Conservation (phyloP, 2,797 vertebrate genomes). For the Fringilla coelebs region DNA sequence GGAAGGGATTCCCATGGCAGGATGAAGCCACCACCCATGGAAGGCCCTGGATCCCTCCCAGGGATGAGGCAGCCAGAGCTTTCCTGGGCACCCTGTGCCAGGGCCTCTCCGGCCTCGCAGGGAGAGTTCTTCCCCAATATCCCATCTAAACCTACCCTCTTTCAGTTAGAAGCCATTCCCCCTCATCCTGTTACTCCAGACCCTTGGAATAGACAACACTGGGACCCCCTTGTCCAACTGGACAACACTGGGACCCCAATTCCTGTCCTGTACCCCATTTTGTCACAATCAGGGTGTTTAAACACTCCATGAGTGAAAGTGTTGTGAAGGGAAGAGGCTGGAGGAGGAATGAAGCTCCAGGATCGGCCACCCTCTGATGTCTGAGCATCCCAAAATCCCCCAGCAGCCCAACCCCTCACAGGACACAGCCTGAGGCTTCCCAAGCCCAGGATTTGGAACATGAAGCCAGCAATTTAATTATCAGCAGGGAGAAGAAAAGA, state of each 20-base stretch:
- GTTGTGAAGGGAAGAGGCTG: neutral
- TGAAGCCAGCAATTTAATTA: neutral
- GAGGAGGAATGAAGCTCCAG: neutral
- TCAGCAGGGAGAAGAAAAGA: neutral
- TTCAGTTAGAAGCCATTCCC: neutral
- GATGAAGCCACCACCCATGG: neutral
- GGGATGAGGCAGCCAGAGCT: neutral
- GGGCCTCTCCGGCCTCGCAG: rapidly evolving
- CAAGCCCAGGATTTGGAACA: neutral
- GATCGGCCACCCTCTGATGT: neutral
- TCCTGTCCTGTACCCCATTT: neutral
- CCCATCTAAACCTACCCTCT: neutral
- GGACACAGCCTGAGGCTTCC: neutral
- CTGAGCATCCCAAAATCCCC: neutral
- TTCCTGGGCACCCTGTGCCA: neutral
- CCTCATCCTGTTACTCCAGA: neutral
- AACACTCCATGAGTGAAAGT: rapidly evolving
- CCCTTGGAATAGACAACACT: neutral
- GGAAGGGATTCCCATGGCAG: neutral
- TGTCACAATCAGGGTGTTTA: neutral
- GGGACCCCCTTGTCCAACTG: rapidly evolving
- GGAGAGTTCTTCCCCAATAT: neutral
- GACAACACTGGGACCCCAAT: rapidly evolving
- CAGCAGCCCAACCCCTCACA: rapidly evolving
- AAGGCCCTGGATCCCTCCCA: neutral